Conservation (phyloP, 2,888 invertebrate species). For the Candidula unifasciata region DNA sequence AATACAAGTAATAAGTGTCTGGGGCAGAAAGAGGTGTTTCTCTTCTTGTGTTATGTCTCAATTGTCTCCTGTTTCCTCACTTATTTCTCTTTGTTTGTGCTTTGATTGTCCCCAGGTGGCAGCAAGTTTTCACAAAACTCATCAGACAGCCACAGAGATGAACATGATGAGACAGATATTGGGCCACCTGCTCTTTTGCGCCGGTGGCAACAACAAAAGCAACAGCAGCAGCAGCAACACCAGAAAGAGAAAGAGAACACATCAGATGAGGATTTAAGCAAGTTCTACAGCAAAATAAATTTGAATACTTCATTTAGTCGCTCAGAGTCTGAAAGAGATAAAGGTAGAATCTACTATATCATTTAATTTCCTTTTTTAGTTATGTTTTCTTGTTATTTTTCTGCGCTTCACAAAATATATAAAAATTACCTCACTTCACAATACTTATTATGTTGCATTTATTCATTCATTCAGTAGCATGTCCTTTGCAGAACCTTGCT, state of each 20-base stretch:
- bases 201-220: constrained; percentile 66
- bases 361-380: no score
- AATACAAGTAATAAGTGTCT: no score
- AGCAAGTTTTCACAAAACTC: not conserved
- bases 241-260: constrained; percentile 61
- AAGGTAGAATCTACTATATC: not conserved
- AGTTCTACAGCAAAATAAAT: constrained; percentile 30
- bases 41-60: no score
- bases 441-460: no score
- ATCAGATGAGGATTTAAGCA: constrained; percentile 38
- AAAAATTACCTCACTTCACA: no score
- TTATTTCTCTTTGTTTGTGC: no score
- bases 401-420: no score
- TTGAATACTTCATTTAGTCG: constrained; percentile 9
- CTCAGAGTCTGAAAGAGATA: not conserved
- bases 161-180: constrained; percentile 52
- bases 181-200: constrained; percentile 69
- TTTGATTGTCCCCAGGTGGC: not conserved
- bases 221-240: constrained; percentile 64
- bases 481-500: no score
- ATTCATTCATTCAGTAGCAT: no score
- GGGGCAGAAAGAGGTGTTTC: no score
- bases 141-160: not conserved
- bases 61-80: no score
- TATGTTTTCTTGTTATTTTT: no score